phyloP scores from a whole-genome alignment of 53 echinoderm and acorn worm genomes.

The Echinarachnius parma region DNA sequence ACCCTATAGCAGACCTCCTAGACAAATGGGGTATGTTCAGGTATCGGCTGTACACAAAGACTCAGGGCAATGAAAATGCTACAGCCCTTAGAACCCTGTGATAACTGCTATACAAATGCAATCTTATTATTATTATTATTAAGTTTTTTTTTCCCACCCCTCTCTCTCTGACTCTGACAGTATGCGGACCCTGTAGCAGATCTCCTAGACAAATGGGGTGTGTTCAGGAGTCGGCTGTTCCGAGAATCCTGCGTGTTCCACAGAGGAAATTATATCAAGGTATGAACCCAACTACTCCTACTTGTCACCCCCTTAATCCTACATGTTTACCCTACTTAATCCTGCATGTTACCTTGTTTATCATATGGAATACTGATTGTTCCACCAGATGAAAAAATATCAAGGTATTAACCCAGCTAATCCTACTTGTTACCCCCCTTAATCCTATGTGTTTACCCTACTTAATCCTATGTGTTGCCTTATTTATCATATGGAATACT shows the following conservation, averaged over 20 bases:
- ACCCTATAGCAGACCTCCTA: slow-evolving; percentile 92
- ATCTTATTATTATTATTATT: not conserved
- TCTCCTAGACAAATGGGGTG: slow-evolving; percentile 93
- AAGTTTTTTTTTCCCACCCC: not conserved
- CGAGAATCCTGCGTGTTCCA: slow-evolving; percentile 99
- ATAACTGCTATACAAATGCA: not conserved
- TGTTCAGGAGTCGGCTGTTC: slow-evolving; percentile 97
- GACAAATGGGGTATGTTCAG: slow-evolving; percentile 99
- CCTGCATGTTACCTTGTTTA: no score
- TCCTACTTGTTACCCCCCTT: no score
- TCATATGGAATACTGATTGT: no score
- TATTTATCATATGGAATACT: no score
- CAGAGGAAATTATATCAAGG: slow-evolving; percentile 99
- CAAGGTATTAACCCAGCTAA: no score
- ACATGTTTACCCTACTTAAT: no score
- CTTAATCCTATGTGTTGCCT: no score
- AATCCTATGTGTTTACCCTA: no score
- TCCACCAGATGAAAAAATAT: no score
- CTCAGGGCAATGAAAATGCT: no score
- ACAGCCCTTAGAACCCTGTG: no score
- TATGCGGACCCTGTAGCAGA: slow-evolving; percentile 99
- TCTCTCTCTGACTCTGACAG: slow-evolving; percentile 43
- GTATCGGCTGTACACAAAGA: slow-evolving; percentile 91
- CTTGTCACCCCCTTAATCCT: no score
- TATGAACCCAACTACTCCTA: slow-evolving; percentile 19